These are phyloP conservation scores for Spisula subtruncata DNA, from an alignment of 2,888 invertebrate species.

Conservation along the genomic window DNA sequence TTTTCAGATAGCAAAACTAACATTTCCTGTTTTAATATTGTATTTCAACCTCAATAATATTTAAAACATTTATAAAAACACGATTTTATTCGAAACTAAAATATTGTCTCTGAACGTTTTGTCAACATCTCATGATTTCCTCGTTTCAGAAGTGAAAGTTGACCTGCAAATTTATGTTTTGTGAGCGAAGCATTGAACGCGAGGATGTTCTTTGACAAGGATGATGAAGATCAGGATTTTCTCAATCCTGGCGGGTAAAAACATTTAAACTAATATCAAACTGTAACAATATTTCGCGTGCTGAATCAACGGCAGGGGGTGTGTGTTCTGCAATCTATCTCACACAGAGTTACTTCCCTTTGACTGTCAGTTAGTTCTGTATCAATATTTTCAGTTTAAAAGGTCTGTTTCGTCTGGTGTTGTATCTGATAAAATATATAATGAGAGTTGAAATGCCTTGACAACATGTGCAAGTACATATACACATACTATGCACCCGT, in stretches of 20 bases:
- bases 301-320: constrained; percentile 1
- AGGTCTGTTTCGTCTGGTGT: no score
- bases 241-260: constrained; percentile 76
- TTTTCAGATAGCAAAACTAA: not conserved
- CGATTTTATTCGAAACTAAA: constrained; percentile 29
- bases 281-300: not conserved
- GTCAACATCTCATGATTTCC: constrained; percentile 72
- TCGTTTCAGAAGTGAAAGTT: constrained; percentile 38
- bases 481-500: no score
- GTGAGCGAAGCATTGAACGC: not conserved
- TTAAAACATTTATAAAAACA: not conserved
- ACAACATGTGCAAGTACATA: no score
- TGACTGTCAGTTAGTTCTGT: not conserved
- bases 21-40: not conserved
- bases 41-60: not conserved
- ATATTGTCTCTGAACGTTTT: constrained; percentile 58
- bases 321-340: not conserved
- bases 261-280: not conserved
- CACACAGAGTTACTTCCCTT: not conserved
- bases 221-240: constrained; percentile 84
- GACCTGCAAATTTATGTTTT: not conserved
- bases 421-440: no score
- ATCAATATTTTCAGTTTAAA: no score
- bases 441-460: no score
- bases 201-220: constrained; percentile 82